Evolutionary conservation across 2,888 invertebrate species (phyloP), one percentile per base, ranked within the genome.

Genomic region (Sarcophaga carnaria): DNA sequence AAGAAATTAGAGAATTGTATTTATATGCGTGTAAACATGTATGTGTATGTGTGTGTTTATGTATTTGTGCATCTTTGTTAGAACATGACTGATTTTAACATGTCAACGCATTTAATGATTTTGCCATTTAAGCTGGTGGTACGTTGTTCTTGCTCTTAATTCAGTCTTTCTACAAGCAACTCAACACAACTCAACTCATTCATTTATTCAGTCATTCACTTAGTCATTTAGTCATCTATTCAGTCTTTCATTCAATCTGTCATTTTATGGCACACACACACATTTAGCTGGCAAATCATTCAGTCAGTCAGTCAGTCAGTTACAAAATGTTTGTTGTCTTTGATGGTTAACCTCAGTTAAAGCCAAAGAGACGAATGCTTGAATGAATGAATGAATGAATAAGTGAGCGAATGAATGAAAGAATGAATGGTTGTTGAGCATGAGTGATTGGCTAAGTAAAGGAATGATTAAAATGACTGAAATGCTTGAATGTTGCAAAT

Each of bases 21-120:
- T 47, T 62, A 22, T 22, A 62, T 62, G 62, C n/a, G 22, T 62
- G 62, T 17, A n/a, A 5, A 17, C 17, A 3, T 70, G 25, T 54
- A 5, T 71, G 22, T 62, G 0, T 62, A 22, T 22, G 0, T n/a
- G 20, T 17, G 27, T 62, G n/a, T 2, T 17, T 66, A 3, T 66
- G 25, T 66, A 27, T 49, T 25, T 70, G 8, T 64, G 69, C 49
- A 27, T 49, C 20, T 70, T 54, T 22, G 37, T 63, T 49, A 47
- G 27, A 64, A 75, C 64, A 64, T 76, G 66, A 76, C 37, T 80
- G 84, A 84, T 71, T 59, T 75, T 76, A 63, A 60, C 66, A 71
- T 84, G 80, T 80, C 84, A 80, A 76, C 80, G 70, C 60, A 71
- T 84, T 70, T 66, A 80, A 84, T 76, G 75, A 60, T 71, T 80